Conservation (phyloP, 1,140 invertebrate genomes). For the Delia radicum region DNA sequence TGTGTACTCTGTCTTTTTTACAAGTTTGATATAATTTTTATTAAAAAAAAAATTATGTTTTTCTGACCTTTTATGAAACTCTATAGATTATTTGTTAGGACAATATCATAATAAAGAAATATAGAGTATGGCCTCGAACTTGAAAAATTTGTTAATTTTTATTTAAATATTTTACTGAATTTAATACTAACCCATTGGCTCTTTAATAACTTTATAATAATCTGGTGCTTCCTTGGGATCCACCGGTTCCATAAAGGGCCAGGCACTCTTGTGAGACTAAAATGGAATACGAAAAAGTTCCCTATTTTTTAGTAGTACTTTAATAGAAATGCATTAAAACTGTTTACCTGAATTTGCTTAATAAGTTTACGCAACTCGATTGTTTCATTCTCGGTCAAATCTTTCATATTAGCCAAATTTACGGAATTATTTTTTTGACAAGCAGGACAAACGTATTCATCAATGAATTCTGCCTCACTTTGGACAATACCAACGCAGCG, state of each 20-base stretch:
- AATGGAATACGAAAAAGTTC: constrained; percentile 56
- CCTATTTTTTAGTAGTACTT: not conserved
- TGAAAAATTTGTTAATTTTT: no score
- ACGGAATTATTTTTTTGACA: constrained; percentile 87
- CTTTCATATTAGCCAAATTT: constrained; percentile 88
- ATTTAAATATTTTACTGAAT: no score
- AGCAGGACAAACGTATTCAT: constrained; percentile 94
- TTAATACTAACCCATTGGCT: constrained; percentile 94
- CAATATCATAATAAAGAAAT: no score
- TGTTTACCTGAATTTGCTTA: constrained; percentile 83
- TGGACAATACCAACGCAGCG: constrained; percentile 94
- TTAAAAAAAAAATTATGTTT: no score
- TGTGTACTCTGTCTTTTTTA: no score
- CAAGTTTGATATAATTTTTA: no score
- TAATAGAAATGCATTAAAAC: constrained; percentile 58
- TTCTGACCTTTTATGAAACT: no score
- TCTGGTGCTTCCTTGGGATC: constrained; percentile 93
- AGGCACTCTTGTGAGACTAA: constrained; percentile 85
- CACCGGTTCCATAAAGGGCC: constrained; percentile 97
- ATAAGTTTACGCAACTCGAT: constrained; percentile 81
- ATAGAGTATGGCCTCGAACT: not conserved
- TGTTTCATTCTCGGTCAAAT: constrained; percentile 78
- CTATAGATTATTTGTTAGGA: no score
- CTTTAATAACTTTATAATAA: constrained; percentile 96
- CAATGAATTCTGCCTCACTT: constrained; percentile 90